A percentile compares a stretch with the other conserved stretches of the same genome.
Evolutionary conservation across 2,113 vertebrate species (phyloP).

Genomic region (Gorsachius goisagi): DNA sequence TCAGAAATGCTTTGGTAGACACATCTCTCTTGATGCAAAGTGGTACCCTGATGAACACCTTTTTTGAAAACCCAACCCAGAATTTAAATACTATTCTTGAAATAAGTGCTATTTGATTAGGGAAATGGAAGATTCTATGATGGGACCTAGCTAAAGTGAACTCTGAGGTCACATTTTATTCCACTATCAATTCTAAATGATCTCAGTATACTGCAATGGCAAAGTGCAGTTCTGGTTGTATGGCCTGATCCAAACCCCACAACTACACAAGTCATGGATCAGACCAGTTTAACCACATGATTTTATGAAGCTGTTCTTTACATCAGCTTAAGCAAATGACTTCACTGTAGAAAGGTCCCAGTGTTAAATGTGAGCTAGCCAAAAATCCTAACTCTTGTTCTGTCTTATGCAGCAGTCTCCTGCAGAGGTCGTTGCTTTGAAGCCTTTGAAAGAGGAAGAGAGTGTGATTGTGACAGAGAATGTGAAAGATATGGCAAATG

Average conservation of each 20-base stretch:
- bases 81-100: neutral
- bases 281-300: neutral
- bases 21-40: neutral
- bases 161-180: rapidly evolving
- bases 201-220: neutral
- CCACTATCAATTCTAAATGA: neutral
- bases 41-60: neutral
- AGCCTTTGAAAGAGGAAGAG: constrained; percentile 80
- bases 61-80: neutral
- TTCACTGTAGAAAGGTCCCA: constrained; percentile 1
- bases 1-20: neutral
- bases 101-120: neutral
- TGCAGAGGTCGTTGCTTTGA: constrained; percentile 93
- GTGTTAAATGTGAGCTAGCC: neutral
- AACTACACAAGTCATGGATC: neutral
- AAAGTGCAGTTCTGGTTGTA: neutral
- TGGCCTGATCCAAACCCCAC: neutral
- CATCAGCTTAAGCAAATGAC: neutral
- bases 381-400: neutral
- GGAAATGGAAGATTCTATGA: neutral
- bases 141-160: constrained; percentile 14
- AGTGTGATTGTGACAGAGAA: constrained; percentile 85
- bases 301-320: neutral
- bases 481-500: constrained; percentile 84
- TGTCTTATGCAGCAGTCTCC: constrained; percentile 75